Base-by-base conservation (phyloP, 1,140 invertebrate species). In the Ceratina calcarata region DNA sequence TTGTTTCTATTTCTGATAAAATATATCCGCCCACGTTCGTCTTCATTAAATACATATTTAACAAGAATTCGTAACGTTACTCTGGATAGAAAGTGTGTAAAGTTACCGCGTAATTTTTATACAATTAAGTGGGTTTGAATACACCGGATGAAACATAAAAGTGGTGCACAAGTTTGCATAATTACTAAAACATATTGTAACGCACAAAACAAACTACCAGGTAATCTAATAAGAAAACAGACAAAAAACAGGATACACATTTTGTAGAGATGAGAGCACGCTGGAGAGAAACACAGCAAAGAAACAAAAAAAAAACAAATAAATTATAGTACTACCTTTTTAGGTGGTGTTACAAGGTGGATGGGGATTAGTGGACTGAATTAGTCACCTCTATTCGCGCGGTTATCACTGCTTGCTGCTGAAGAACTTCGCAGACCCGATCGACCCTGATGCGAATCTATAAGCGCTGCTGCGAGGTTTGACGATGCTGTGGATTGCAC, bases 381-480 rank as follows among this genome's bases (percentile, higher is more conserved):
- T 85, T 87, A 90, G 82, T 87, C 89, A 93, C 93, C 93, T 93
- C 92, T 92, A 73, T 93, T 91, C 64, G 92, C 89, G 74, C 91
- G 92, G 72, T 90, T 93, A 76, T 93, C 92, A 84, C 88, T 90
- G 86, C 88, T 92, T 2, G 91, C 82, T 70, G 88, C 77, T 1
- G 91, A 91, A 79, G 88, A 89, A 80, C 86, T 90, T 49, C 91
- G 90, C 49, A 93, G 85, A 75, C 89, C 90, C 53, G 89, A 90
- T 70, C 89, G 90, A 64, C 89, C 90, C 49, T 93, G 93, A 82
- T 94, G 93, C 12, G 93, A 93, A 87, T 94, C 94, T 70, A 94
- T 92, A 49, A 94, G 87, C 27, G 93, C 94, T 78, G 93, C 94
- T 70, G 93, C 93, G 16, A 94, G 88, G 86, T 93, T 94, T 64